These are phyloP conservation scores for Adrianichthys oophorus DNA, from an alignment of 2,797 vertebrate genomes.

Conservation along the genomic window DNA sequence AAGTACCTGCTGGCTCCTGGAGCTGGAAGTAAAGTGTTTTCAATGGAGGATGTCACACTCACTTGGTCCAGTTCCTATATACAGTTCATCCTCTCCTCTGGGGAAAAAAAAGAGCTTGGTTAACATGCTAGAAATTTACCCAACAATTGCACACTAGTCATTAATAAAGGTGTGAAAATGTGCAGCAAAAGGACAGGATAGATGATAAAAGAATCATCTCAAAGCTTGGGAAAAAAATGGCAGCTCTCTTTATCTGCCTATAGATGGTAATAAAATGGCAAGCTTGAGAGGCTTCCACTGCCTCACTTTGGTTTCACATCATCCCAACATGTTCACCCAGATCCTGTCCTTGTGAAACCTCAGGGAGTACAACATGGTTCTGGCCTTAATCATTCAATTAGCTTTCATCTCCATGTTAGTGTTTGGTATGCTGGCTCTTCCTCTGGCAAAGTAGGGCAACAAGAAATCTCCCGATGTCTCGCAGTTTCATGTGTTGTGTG, in stretches of 20 bases:
- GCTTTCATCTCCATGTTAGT: background rate
- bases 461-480: slow-evolving; percentile 1
- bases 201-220: background rate
- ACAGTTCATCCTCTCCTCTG: too few relatives aligned
- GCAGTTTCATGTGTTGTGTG: slow-evolving; percentile 9
- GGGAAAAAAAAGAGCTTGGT: too few relatives aligned
- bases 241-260: background rate
- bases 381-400: slow-evolving; percentile 18
- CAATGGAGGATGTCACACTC: too few relatives aligned
- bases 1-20: too few relatives aligned
- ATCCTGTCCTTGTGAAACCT: slow-evolving; percentile 7
- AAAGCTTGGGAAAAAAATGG: background rate
- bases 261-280: slow-evolving; percentile 11
- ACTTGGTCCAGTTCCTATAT: too few relatives aligned
- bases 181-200: background rate
- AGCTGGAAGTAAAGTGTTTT: too few relatives aligned
- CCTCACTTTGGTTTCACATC: slow-evolving; percentile 15
- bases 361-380: slow-evolving; percentile 26
- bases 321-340: slow-evolving; percentile 14
- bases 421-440: background rate
- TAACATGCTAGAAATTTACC: too few relatives aligned
- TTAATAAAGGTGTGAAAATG: slow-evolving; percentile 2
- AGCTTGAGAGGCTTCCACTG: slow-evolving; percentile 12
- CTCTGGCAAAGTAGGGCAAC: background rate
- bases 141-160: background rate